Percentiles rank a stretch among this genome's conserved stretches.
Conservation (phyloP, 2,888 invertebrate genomes). For the Tenthredo amoena region DNA sequence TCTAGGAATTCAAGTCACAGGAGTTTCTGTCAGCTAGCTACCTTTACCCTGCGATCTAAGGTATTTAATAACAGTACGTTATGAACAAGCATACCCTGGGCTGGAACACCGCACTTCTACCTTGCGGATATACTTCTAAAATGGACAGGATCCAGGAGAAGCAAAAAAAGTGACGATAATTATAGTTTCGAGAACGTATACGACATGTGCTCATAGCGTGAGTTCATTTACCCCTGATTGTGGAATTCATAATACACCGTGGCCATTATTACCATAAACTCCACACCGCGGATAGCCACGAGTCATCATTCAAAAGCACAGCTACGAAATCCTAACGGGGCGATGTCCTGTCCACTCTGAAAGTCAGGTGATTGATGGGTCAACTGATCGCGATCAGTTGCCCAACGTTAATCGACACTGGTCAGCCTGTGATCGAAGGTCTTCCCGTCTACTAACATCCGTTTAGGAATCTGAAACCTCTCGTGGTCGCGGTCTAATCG, state of each 20-base stretch:
- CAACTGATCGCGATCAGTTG: slow-evolving; percentile 15
- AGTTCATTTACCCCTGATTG: neutral
- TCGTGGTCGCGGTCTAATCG: neutral
- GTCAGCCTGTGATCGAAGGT: slow-evolving; percentile 40
- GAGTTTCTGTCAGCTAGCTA: neutral
- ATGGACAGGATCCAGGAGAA: neutral
- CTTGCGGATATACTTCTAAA: neutral
- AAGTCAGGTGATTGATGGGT: slow-evolving; percentile 26
- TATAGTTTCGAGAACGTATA: neutral
- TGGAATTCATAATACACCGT: neutral
- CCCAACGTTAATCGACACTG: slow-evolving; percentile 35
- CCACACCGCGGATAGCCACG: neutral
- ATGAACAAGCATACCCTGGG: slow-evolving; percentile 13
- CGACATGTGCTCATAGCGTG: neutral
- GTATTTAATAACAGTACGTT: slow-evolving; percentile 45
- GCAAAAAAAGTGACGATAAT: slow-evolving; percentile 26
- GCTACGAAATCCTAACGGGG: neutral
- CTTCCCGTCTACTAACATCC: neutral
- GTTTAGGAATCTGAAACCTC: slow-evolving; percentile 11
- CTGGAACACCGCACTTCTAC: neutral
- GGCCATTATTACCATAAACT: neutral
- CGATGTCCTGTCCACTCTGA: slow-evolving; percentile 26
- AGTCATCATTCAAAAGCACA: neutral
- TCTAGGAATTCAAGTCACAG: neutral
- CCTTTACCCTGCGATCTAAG: neutral